Evolutionary conservation across 2,113 vertebrate species (phyloP).

Genomic region (Barnardius zonarius): DNA sequence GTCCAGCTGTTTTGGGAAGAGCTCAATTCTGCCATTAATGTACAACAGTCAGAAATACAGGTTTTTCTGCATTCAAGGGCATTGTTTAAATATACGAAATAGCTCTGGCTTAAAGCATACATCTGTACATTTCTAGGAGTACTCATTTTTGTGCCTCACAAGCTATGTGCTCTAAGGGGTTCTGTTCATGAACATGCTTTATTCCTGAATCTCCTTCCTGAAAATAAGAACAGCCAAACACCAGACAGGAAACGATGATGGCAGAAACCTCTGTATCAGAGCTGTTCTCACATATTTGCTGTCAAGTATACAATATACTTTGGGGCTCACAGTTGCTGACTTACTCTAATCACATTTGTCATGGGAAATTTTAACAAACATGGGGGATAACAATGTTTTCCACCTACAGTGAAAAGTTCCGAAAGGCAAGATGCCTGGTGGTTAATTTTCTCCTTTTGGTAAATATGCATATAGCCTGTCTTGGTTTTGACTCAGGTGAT

Average conservation of each 20-base stretch:
- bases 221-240: neutral
- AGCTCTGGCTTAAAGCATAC: neutral
- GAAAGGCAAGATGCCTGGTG: neutral
- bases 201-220: neutral
- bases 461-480: neutral
- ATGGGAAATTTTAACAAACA: neutral
- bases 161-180: neutral
- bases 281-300: neutral
- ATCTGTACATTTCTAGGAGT: neutral
- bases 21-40: neutral
- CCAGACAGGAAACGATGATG: neutral
- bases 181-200: neutral
- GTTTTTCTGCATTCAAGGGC: neutral
- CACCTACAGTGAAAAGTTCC: neutral
- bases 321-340: neutral
- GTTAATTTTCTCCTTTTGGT: neutral
- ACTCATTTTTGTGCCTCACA: neutral
- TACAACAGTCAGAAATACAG: neutral
- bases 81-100: neutral
- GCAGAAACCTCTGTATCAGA: neutral
- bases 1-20: neutral
- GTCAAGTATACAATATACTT: neutral
- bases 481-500: neutral
- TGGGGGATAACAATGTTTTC: neutral
- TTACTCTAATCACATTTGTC: neutral